A percentile compares a stretch with the other conserved stretches of the same genome.
Conservation (phyloP, 1,140 invertebrate genomes). For the Procambarus clarkii region DNA sequence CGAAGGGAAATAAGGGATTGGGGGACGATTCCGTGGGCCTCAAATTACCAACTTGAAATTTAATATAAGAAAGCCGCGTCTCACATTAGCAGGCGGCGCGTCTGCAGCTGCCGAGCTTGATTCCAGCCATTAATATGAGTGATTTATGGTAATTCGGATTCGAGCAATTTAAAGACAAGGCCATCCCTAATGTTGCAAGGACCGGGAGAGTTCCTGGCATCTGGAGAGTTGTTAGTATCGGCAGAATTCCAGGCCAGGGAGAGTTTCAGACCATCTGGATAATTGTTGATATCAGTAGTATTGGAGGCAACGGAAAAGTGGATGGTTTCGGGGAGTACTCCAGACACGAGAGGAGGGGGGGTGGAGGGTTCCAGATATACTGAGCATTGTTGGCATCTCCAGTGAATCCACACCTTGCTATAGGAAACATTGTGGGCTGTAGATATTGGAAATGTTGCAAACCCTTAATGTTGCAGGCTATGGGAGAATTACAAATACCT, state of each 20-base stretch:
- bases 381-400: too few species aligned
- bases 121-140: background rate
- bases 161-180: background rate
- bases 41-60: background rate
- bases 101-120: background rate
- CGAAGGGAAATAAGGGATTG: background rate
- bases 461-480: too few species aligned
- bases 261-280: background rate
- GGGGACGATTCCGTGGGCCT: background rate
- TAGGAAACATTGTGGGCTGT: too few species aligned
- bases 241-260: background rate
- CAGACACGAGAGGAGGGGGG: background rate
- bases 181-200: background rate
- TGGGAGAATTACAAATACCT: too few species aligned
- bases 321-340: background rate
- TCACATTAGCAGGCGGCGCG: background rate
- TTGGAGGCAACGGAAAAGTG: background rate
- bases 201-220: background rate
- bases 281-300: background rate
- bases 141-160: slow-evolving; percentile 18
- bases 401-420: too few species aligned
- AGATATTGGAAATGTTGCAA: too few species aligned
- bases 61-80: background rate
- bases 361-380: too few species aligned
- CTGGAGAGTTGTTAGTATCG: background rate